phyloP scores from a whole-genome alignment of 2,888 invertebrate species.

The Ashinkailepas kermadecensis region DNA sequence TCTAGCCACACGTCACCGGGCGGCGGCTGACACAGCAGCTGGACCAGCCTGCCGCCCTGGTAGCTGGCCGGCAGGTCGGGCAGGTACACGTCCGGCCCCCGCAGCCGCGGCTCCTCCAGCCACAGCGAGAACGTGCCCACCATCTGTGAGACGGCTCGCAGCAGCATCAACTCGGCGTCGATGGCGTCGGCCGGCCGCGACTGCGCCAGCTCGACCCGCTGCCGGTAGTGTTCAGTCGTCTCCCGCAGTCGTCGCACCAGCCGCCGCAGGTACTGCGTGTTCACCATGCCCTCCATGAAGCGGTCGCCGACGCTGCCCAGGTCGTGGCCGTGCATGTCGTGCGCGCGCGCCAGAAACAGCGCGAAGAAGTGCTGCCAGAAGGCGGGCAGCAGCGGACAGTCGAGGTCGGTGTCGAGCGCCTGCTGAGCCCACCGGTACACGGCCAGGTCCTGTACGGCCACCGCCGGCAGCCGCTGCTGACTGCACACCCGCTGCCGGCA shows the following conservation, averaged over 20 bases:
- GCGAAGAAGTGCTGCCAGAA: constrained; percentile 70
- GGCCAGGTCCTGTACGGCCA: constrained; percentile 53
- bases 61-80: constrained; percentile 66
- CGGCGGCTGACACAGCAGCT: constrained; percentile 46
- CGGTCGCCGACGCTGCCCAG: constrained; percentile 7
- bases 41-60: constrained; percentile 55
- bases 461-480: constrained; percentile 66
- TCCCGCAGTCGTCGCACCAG: constrained; percentile 60
- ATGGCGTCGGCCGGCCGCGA: constrained; percentile 31
- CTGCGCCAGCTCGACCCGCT: background rate
- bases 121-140: constrained; percentile 61
- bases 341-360: constrained; percentile 55
- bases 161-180: constrained; percentile 19
- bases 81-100: constrained; percentile 57
- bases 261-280: constrained; percentile 57
- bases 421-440: constrained; percentile 69
- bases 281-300: constrained; percentile 51
- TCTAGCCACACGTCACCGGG: constrained; percentile 7
- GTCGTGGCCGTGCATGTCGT: constrained; percentile 15
- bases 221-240: constrained; percentile 45
- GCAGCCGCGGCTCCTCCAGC: constrained; percentile 69
- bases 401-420: constrained; percentile 57
- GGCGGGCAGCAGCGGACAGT: constrained; percentile 61
- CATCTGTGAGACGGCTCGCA: constrained; percentile 37
- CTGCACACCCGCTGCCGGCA: constrained; percentile 34